Base-by-base conservation (phyloP, 2,888 invertebrate species). In the Glaucopsyche alexis region DNA sequence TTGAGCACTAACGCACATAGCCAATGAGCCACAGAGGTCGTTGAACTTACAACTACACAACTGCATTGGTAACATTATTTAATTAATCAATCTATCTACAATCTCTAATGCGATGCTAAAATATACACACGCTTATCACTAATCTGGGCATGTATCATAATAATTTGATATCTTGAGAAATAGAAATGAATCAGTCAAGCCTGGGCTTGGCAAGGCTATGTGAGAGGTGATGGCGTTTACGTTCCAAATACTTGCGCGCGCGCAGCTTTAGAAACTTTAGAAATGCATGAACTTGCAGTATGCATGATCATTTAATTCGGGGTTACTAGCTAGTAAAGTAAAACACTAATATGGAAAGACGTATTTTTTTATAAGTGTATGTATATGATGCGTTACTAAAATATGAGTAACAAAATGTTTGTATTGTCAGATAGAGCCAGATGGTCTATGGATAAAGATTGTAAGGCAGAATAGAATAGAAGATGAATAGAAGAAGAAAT, bases 201-300 rank as follows among this genome's bases (percentile, higher is more conserved):
- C 29, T 9, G 67, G 67, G 67, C 45, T 45, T n/a, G 67, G 67
- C 67, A 69, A 69, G 69, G 69, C 69, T 29, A 49, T 49, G 69
- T 69, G 69, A 69, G 47, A 69, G 69, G 69, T 69, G 69, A 69
- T 49, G 69, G 69, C 13, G 64, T 8, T 9, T 64, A 19, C 64
- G 69, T 69, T 69, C 69, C 69, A 49, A 69, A 69, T 69, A 69
- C 47, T 47, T 47, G 69, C 29, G 69, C 19, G 45, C 16, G 16
- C 45, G 42, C 16, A 42, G 42, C 45, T 67, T 67, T 67, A 47
- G 67, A 69, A 69, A 69, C 69, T 69, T 29, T 49, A 69, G 69
- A 69, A 49, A 69, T 49, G 16, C 42, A 45, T 45, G 60, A 19
- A 19, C 60, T 8, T 29, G 60, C 29, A 29, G 29, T 11, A n/a